These are phyloP conservation scores for Pristionchus japonicus DNA, from an alignment of 2,888 invertebrate species.

Conservation along the genomic window DNA sequence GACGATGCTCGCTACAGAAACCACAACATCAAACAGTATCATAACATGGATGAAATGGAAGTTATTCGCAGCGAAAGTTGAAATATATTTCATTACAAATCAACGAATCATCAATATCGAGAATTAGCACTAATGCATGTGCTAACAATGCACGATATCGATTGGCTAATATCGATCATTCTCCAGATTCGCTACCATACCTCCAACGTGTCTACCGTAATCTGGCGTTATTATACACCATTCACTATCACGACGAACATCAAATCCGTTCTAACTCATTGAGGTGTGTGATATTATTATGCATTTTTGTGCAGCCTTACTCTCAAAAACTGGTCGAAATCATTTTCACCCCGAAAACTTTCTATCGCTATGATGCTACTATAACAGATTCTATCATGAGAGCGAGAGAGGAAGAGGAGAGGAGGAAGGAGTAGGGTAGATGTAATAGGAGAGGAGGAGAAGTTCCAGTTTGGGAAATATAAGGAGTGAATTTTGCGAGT, in stretches of 20 bases:
- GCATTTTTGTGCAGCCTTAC: conserved; percentile 42
- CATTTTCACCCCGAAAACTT: neutral
- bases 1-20: neutral
- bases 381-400: conserved; percentile 23
- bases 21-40: conserved; percentile 11
- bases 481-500: neutral
- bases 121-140: conserved; percentile 31
- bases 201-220: neutral
- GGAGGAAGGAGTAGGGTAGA: neutral
- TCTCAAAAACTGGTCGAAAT: neutral
- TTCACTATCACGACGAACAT: conserved; percentile 5
- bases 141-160: neutral
- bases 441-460: neutral
- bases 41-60: neutral
- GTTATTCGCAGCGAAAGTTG: neutral
- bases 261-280: neutral
- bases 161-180: neutral
- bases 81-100: neutral
- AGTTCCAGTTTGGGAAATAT: neutral
- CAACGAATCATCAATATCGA: neutral
- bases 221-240: conserved; percentile 10
- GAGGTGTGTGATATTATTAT: neutral
- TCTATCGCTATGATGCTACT: conserved; percentile 7
- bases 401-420: conserved; percentile 3
- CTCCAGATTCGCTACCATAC: neutral